Conservation (phyloP, 2,797 vertebrate species). For the Gallinago nigripennis region DNA sequence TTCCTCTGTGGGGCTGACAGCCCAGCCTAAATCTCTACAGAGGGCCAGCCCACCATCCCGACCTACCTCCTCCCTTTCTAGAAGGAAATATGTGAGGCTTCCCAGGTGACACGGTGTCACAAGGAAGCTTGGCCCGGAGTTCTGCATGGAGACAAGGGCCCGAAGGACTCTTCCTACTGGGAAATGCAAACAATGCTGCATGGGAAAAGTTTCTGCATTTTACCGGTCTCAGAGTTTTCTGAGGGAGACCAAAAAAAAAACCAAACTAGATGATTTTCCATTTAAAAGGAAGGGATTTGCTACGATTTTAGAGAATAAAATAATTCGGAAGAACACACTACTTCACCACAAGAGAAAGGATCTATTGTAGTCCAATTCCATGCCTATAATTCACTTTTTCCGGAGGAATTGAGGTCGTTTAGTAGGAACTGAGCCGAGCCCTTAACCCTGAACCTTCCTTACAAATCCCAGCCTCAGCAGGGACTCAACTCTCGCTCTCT, state of each 20-base stretch:
- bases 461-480: neutral
- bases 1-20: neutral
- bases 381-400: slow-evolving; percentile 12
- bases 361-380: slow-evolving; percentile 28
- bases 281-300: neutral
- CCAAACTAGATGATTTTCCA: neutral
- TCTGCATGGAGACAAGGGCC: neutral
- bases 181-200: neutral
- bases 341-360: neutral
- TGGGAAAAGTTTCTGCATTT: neutral
- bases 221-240: neutral
- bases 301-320: neutral
- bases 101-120: neutral
- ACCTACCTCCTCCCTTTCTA: neutral
- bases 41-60: neutral
- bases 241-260: neutral
- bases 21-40: neutral
- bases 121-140: neutral
- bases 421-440: neutral
- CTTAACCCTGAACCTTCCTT: neutral
- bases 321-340: neutral
- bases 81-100: neutral
- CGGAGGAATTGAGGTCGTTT: neutral
- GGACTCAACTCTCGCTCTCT: neutral
- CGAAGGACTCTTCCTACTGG: neutral